Percentiles rank a stretch among this genome's conserved stretches.
phyloP scores from a whole-genome alignment of 2,797 vertebrate genomes.

The Rhinogobio ventralis region DNA sequence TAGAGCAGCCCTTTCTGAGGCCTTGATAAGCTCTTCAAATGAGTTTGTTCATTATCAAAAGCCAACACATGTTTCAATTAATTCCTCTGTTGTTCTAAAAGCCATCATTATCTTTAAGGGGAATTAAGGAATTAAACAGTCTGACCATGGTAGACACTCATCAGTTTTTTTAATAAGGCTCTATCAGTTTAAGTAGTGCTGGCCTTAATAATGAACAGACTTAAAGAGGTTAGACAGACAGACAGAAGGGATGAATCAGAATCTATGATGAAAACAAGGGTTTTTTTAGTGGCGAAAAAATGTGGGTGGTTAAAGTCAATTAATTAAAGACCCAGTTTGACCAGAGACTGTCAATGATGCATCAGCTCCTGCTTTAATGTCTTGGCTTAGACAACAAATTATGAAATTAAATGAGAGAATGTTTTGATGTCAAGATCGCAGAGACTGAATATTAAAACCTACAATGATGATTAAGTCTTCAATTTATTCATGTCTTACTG shows the following conservation, averaged over 20 bases:
- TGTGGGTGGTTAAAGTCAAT: neutral
- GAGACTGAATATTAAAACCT: neutral
- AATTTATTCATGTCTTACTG: neutral
- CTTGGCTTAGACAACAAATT: neutral
- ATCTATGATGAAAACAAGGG: neutral
- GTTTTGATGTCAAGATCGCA: neutral
- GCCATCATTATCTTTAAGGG: constrained; percentile 46
- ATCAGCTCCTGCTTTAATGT: constrained; percentile 13
- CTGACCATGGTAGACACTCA: constrained; percentile 39
- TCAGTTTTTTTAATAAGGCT: constrained; percentile 48
- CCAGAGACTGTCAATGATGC: neutral
- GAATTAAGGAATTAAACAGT: constrained; percentile 53
- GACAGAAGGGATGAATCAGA: constrained; percentile 17
- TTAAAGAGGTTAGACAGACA: neutral
- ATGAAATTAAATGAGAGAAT: constrained; percentile 4
- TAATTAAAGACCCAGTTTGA: constrained; percentile 17
- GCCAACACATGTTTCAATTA: constrained; percentile 58
- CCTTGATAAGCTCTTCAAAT: constrained; percentile 53
- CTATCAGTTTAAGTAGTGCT: constrained; percentile 40
- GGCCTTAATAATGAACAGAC: constrained; percentile 17
- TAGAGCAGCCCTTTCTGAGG: constrained; percentile 51
- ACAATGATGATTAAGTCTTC: neutral
- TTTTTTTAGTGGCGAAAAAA: neutral
- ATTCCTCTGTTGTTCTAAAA: constrained; percentile 60
- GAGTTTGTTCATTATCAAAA: constrained; percentile 53